phyloP scores from a whole-genome alignment of 2,797 vertebrate genomes.

The Enteromius unitaeniatus region DNA sequence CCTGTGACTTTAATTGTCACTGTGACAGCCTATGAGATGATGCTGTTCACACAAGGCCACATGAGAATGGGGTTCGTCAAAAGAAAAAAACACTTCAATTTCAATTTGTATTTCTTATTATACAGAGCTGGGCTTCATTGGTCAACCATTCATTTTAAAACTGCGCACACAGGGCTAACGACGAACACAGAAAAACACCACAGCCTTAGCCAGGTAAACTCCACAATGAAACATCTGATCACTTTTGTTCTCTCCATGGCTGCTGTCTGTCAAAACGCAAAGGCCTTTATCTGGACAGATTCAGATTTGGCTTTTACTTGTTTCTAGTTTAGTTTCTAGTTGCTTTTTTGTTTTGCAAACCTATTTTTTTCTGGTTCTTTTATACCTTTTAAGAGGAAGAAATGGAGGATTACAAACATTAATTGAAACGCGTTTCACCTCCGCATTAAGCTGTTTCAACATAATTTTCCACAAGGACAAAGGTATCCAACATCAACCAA shows the following conservation, averaged over 20 bases:
- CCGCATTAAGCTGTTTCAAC: background rate
- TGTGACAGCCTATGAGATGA: conserved; percentile 14
- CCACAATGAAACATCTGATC: background rate
- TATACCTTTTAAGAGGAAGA: background rate
- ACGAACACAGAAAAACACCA: background rate
- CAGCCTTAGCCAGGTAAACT: background rate
- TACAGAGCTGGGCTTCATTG: background rate
- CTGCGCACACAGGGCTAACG: background rate
- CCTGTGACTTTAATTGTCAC: conserved; percentile 10
- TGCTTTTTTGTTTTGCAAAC: background rate
- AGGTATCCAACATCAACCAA: no score
- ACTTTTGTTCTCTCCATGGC: conserved; percentile 22
- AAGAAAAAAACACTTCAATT: background rate
- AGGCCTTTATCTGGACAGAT: background rate
- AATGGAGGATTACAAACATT: background rate
- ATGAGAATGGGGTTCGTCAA: conserved; percentile 19
- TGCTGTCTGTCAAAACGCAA: conserved; percentile 27
- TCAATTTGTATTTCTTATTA: conserved; percentile 3
- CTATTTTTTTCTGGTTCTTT: background rate
- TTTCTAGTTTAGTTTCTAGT: background rate
- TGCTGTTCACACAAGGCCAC: conserved; percentile 29
- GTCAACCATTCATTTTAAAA: conserved; percentile 3
- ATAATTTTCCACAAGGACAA: no score
- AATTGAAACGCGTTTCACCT: background rate
- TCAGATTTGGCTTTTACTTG: background rate